Evolutionary conservation across 1,140 invertebrate genomes (phyloP), one percentile per base, ranked within the genome.

Genomic region (Hyphantria cunea): DNA sequence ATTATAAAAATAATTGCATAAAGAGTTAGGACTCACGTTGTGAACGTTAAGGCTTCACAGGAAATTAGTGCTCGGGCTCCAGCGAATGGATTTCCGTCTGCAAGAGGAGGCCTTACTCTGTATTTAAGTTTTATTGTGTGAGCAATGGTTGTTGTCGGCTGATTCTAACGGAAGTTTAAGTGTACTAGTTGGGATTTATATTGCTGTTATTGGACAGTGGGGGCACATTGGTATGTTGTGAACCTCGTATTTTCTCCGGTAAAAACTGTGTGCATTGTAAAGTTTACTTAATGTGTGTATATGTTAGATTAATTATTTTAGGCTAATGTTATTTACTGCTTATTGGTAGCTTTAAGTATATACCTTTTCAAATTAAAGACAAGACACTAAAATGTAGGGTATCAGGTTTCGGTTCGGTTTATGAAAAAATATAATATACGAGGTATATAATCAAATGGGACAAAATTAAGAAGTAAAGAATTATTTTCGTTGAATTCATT

Each of bases 41-140:
- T 39, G 12, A 49, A 49, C 9, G 31, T 47, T 47, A 25, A 47
- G 44, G 44, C 12, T 45, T 49, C 13, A 50, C 60, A 69, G 72
- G 72, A 74, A 74, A 70, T 74, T 70, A 74, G 68, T 64, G 66
- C 63, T 69, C 55, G 51, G 68, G 62, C 65, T 65, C 50, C 54
- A 52, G 54, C 60, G 64, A 60, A 66, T 74, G 66, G 66, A 71
- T 68, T 74, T 71, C 72, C 71, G 68, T 55, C 37, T 37, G 56
- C 45, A 56, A 66, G 53, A 61, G 58, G 52, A 44, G 54, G 42
- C 48, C n/a, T n/a, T n/a, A n/a, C n/a, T n/a, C n/a, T 63, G 63
- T 68, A 68, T 68, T 68, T 68, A 68, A 67, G 54, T 63, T 63
- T 68, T 68, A 68, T 61, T 68, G 49, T 37, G 45, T 25, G 44